A percentile compares a stretch with the other conserved stretches of the same genome.
phyloP scores from a whole-genome alignment of 2,113 vertebrate genomes.

The Sterrhoptilus dennistouni region DNA sequence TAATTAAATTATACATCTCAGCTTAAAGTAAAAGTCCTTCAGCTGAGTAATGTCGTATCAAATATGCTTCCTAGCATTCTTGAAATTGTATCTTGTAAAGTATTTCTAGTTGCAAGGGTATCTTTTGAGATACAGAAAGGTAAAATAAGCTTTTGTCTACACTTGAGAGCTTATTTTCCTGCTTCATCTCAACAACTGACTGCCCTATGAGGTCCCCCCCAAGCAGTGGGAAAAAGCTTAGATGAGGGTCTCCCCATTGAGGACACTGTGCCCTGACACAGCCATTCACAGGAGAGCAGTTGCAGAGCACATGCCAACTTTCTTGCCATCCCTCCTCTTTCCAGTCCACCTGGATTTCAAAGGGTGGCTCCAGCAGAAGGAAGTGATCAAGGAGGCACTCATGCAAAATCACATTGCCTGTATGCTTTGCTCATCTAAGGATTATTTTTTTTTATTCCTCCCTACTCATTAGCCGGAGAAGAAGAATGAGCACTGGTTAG shows the following conservation, averaged over 20 bases:
- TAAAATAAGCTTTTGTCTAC: background rate
- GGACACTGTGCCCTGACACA: background rate
- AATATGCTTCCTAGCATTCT: background rate
- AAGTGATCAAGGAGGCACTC: background rate
- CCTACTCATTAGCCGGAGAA: background rate
- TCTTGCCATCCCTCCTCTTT: background rate
- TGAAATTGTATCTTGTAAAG: background rate
- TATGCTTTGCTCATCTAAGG: background rate
- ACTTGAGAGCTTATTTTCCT: background rate
- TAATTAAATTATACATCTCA: background rate
- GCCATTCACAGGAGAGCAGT: background rate
- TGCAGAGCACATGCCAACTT: background rate
- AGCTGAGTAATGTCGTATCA: background rate
- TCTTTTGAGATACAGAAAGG: background rate
- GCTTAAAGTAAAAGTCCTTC: background rate
- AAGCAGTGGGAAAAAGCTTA: background rate
- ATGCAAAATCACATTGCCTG: background rate
- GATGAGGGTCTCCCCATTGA: background rate
- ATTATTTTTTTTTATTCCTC: background rate
- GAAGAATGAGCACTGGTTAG: background rate
- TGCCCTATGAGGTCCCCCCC: background rate
- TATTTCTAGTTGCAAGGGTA: background rate
- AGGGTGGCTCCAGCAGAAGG: background rate
- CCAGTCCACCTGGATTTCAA: background rate
- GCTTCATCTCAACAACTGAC: background rate